Evolutionary conservation across 2,888 invertebrate genomes (phyloP).

Genomic region (Idaea dimidiata): DNA sequence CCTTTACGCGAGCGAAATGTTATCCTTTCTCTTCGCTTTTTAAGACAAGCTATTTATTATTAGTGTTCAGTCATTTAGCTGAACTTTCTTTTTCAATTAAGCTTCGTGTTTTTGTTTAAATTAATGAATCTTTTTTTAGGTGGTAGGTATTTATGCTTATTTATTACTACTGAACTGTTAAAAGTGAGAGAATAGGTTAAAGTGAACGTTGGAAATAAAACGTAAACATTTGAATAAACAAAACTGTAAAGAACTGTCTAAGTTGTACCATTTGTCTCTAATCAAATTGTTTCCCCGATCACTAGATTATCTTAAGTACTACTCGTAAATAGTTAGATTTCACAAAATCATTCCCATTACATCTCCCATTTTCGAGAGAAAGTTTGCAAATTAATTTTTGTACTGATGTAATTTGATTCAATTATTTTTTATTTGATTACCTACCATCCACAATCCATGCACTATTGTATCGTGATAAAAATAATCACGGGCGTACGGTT

Average conservation of each 20-base stretch:
- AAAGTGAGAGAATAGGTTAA: neutral
- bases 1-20: slow-evolving; percentile 16
- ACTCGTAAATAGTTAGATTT: slow-evolving; percentile 6
- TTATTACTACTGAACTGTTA: neutral
- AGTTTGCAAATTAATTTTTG: slow-evolving; percentile 33
- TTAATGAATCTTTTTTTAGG: neutral
- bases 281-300: slow-evolving; percentile 21
- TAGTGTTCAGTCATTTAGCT: slow-evolving; percentile 8
- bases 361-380: slow-evolving; percentile 33
- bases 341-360: slow-evolving; percentile 26
- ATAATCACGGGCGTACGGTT: slow-evolving; percentile 29
- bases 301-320: slow-evolving; percentile 11
- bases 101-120: neutral
- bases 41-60: slow-evolving; percentile 1
- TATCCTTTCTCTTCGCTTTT: slow-evolving; percentile 26
- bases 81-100: slow-evolving; percentile 14
- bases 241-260: neutral
- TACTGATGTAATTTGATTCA: slow-evolving; percentile 31
- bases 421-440: slow-evolving; percentile 37
- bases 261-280: neutral
- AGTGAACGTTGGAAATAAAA: neutral
- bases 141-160: neutral
- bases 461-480: slow-evolving; percentile 29
- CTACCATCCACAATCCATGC: slow-evolving; percentile 20
- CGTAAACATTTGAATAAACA: neutral